These are phyloP conservation scores for Oreohelix idahoensis DNA, from an alignment of 1,140 invertebrate genomes.

Conservation along the genomic window DNA sequence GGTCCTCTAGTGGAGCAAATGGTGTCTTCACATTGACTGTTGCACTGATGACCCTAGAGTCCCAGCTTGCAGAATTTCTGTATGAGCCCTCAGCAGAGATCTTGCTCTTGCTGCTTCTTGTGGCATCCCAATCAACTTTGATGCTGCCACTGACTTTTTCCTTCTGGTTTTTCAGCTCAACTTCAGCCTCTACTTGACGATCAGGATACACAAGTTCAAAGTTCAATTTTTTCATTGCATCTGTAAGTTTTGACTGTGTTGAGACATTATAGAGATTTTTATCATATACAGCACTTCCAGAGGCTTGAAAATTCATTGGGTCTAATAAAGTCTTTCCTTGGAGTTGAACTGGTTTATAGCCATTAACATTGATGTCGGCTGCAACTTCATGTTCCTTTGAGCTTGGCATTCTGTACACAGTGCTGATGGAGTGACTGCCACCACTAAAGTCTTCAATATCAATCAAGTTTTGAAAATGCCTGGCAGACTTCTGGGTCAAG, in stretches of 20 bases:
- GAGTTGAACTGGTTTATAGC: conserved; percentile 17
- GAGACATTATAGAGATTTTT: neutral
- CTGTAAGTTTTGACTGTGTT: neutral
- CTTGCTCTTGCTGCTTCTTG: neutral
- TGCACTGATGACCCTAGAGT: neutral
- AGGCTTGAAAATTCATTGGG: neutral
- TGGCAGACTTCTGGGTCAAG: neutral
- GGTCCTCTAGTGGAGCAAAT: neutral
- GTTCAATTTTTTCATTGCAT: neutral
- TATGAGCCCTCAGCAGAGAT: neutral
- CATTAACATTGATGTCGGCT: neutral
- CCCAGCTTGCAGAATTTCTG: neutral
- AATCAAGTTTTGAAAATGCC: neutral
- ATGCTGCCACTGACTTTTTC: conserved; percentile 10
- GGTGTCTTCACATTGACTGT: conserved; percentile 27
- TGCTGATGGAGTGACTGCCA: neutral
- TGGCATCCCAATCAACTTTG: conserved; percentile 25
- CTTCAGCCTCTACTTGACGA: neutral
- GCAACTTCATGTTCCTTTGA: neutral
- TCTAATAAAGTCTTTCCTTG: neutral
- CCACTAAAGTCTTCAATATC: neutral
- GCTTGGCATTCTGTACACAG: conserved; percentile 1
- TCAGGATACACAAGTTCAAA: neutral
- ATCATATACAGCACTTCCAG: neutral
- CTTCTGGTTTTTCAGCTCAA: neutral